Conservation (phyloP, 2,113 vertebrate species). For the Panthera leo region DNA sequence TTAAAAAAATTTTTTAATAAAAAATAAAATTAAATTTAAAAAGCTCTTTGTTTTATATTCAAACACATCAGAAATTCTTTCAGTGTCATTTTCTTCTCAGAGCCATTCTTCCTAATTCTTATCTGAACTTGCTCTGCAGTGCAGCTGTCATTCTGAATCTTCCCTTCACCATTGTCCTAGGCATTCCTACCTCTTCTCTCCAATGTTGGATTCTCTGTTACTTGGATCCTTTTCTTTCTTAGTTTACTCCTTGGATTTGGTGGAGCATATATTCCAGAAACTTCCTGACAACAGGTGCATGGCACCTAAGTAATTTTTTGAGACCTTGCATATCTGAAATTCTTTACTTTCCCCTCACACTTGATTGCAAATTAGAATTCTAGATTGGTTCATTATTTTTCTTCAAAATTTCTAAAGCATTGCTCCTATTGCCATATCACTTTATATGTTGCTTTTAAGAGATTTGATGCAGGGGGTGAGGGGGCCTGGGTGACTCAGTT, state of each 20-base stretch:
- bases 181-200: neutral
- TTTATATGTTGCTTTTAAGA: neutral
- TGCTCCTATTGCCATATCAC: neutral
- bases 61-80: neutral
- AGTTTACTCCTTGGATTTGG: neutral
- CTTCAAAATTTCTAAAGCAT: neutral
- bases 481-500: too few relatives aligned
- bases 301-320: neutral
- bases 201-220: neutral
- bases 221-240: neutral
- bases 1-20: too few relatives aligned
- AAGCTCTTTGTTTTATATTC: neutral
- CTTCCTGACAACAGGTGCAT: neutral
- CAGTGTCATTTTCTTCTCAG: neutral
- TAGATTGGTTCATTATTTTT: neutral
- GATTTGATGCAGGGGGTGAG: neutral
- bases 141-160: neutral
- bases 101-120: neutral
- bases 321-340: neutral
- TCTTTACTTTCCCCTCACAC: neutral
- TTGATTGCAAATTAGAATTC: neutral
- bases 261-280: neutral
- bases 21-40: too few relatives aligned
- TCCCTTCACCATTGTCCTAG: neutral
- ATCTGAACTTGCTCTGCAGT: neutral